phyloP scores from a whole-genome alignment of 2,113 vertebrate genomes.

The Peromyscus maniculatus region DNA sequence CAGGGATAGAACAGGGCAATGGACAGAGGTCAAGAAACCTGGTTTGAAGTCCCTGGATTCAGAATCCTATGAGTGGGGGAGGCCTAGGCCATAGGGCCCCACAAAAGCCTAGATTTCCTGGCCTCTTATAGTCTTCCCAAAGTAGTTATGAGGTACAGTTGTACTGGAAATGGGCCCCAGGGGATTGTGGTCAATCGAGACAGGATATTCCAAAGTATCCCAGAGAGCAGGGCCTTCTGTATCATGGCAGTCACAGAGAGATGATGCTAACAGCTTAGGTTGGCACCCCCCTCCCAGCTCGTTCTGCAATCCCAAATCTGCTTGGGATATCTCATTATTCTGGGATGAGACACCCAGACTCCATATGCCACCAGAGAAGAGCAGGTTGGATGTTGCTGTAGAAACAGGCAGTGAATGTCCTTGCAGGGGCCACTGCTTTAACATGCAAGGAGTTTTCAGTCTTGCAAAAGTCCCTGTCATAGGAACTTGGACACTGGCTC shows the following conservation, averaged over 20 bases:
- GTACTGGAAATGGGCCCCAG: not conserved
- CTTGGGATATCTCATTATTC: not conserved
- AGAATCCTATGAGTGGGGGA: not conserved
- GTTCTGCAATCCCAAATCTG: not conserved
- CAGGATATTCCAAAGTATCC: not conserved
- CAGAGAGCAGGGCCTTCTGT: accelerated
- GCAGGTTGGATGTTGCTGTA: not conserved
- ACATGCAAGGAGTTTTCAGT: not conserved
- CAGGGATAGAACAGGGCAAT: not conserved
- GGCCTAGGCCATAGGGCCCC: not conserved
- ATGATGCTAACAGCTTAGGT: not conserved
- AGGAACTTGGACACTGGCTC: not conserved
- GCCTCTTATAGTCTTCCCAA: not conserved
- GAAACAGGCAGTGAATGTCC: not conserved
- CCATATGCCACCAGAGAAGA: not conserved
- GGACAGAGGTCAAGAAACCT: not conserved
- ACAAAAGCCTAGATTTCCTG: not conserved
- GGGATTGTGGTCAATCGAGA: not conserved
- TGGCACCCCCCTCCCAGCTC: accelerated
- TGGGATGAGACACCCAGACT: no score
- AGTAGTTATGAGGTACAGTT: accelerated
- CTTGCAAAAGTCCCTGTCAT: not conserved
- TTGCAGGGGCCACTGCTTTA: not conserved
- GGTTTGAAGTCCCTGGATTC: not conserved
- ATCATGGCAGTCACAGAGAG: not conserved